phyloP scores from a whole-genome alignment of 2,113 vertebrate species.

The Tragelaphus scriptus region DNA sequence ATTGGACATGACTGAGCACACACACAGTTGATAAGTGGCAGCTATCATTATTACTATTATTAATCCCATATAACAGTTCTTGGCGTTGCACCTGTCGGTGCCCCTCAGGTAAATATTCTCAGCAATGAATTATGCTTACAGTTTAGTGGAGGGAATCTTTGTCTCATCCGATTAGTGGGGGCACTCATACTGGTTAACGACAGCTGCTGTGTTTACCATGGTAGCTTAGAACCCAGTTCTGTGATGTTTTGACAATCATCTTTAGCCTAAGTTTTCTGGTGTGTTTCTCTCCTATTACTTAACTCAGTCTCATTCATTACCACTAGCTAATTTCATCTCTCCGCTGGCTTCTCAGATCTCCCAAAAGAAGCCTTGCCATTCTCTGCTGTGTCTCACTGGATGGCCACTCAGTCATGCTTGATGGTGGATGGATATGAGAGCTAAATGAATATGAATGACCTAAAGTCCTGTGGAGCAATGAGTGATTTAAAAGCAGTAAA shows the following conservation, averaged over 20 bases:
- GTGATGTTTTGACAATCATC: neutral
- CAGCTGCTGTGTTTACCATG: neutral
- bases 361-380: neutral
- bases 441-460: neutral
- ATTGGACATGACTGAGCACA: neutral
- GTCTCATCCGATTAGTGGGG: accelerated
- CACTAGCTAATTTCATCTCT: neutral
- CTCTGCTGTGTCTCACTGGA: neutral
- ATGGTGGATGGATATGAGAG: neutral
- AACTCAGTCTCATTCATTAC: neutral
- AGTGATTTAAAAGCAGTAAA: neutral
- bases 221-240: neutral
- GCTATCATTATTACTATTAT: neutral
- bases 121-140: neutral
- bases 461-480: neutral
- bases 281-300: neutral
- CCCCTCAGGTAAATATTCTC: neutral
- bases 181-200: neutral
- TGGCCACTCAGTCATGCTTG: neutral
- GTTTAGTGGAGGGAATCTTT: neutral
- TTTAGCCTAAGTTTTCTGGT: neutral
- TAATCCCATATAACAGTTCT: neutral
- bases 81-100: neutral
- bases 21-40: too few relatives aligned
- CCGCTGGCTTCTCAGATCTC: neutral